Conservation (phyloP, 2,888 invertebrate species). For the Stramonita haemastoma region DNA sequence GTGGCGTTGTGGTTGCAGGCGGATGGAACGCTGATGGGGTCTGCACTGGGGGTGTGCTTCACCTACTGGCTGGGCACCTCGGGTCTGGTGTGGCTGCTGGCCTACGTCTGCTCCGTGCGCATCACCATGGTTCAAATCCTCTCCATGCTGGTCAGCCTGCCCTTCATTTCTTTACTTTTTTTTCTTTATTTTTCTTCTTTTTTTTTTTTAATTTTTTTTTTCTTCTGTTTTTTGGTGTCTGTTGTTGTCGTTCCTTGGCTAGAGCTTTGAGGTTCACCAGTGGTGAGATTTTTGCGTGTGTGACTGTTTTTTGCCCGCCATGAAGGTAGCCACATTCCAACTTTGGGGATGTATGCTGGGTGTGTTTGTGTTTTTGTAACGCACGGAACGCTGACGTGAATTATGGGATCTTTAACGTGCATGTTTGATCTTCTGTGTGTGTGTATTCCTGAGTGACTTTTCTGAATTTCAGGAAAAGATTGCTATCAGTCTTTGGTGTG, state of each 20-base stretch:
- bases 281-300: too few species aligned
- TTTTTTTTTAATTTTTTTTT: not conserved
- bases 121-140: conserved; percentile 77
- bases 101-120: conserved; percentile 77
- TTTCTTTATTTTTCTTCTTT: not conserved
- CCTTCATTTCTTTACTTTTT: not conserved
- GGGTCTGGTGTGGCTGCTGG: conserved; percentile 75
- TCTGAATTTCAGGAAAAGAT: too few species aligned
- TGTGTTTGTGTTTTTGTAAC: too few species aligned
- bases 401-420: too few species aligned
- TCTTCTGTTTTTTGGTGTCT: not conserved
- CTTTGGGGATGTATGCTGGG: too few species aligned
- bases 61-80: conserved; percentile 79
- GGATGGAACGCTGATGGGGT: conserved; percentile 80
- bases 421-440: too few species aligned
- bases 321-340: too few species aligned
- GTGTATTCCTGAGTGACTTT: too few species aligned
- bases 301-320: too few species aligned
- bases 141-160: conserved; percentile 76
- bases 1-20: conserved; percentile 67
- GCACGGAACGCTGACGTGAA: too few species aligned
- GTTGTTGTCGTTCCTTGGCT: not conserved
- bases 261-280: too few species aligned
- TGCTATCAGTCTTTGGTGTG: too few species aligned
- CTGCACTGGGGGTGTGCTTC: conserved; percentile 79